Evolutionary conservation across 2,888 invertebrate species (phyloP), one percentile per base, ranked within the genome.

Genomic region (Plebejus anna): DNA sequence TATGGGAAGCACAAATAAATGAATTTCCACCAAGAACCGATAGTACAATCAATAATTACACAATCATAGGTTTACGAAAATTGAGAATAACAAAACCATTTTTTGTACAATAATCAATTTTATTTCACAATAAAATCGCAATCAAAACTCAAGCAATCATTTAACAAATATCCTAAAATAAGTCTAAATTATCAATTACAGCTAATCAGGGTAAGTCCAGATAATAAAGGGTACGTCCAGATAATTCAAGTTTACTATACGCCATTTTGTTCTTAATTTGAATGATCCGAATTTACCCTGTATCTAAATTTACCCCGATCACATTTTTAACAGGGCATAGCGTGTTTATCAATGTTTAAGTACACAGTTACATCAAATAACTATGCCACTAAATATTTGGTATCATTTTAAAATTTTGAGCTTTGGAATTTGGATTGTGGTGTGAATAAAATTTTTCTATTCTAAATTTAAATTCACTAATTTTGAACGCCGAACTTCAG

Each of bases 101-200:
- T 78, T 79, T 85, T 88, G 87, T 91, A 90, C 88, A 90, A 88
- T 89, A 85, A 66, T 81, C 73, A 73, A 73, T 86, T 91, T 91
- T 92, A 92, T 90, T 91, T 86, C 89, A 88, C 88, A 89, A 88
- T 89, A 90, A 92, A 92, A 90, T 89, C 87, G 86, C 90, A 90
- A 89, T 92, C 92, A 90, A 92, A 92, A 92, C 90, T 87, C 91
- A 90, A 89, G 84, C 91, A 91, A 89, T 81, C 90, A 84, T 84
- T 85, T 85, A 86, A 78, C 61, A 78, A 79, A 86, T 87, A 88
- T 89, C 87, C 86, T 86, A 86, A 88, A 87, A 88, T 85, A 86
- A 89, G 83, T 83, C 86, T 89, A 89, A 89, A 84, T 87, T 87
- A 86, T 83, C 85, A 82, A 83, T 86, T 82, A 85, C 1, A 55